A percentile compares a stretch with the other conserved stretches of the same genome.
Evolutionary conservation across 2,113 vertebrate genomes (phyloP).

Genomic region (Ploceus nigricollis): DNA sequence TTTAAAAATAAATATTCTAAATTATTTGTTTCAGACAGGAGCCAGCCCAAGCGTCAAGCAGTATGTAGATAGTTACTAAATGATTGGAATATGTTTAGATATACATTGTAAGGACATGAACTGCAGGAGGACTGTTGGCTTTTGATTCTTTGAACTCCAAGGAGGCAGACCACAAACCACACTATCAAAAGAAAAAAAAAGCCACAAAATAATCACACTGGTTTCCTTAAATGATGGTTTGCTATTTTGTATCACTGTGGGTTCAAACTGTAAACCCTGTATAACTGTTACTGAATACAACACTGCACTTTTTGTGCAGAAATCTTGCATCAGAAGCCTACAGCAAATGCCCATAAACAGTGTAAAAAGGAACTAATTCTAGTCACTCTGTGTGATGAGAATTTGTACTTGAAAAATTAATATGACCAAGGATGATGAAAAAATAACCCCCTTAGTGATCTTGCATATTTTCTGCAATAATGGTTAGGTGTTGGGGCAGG

Average conservation of each 20-base stretch:
- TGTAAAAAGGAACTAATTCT: not conserved
- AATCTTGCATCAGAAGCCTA: not conserved
- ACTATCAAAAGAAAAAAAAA: not conserved
- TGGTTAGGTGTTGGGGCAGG: not conserved
- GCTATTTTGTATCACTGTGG: not conserved
- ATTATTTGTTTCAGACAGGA: not conserved
- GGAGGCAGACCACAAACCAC: conserved; percentile 40
- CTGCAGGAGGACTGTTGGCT: not conserved
- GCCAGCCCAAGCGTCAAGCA: not conserved
- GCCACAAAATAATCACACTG: not conserved
- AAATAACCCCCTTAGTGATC: not conserved
- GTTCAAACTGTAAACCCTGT: not conserved
- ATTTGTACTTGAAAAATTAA: not conserved
- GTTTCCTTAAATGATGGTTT: not conserved
- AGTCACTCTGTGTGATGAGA: not conserved
- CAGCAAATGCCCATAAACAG: not conserved
- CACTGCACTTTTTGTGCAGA: not conserved
- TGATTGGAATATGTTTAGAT: not conserved
- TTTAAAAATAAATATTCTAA: not conserved
- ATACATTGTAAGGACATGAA: not conserved
- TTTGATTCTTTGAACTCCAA: not conserved
- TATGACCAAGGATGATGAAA: not conserved
- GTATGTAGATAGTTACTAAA: not conserved
- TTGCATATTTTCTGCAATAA: not conserved
- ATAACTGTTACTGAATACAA: not conserved